Evolutionary conservation across 2,113 vertebrate genomes (phyloP), one percentile per base, ranked within the genome.

Genomic region (Dryoscopus gambensis): DNA sequence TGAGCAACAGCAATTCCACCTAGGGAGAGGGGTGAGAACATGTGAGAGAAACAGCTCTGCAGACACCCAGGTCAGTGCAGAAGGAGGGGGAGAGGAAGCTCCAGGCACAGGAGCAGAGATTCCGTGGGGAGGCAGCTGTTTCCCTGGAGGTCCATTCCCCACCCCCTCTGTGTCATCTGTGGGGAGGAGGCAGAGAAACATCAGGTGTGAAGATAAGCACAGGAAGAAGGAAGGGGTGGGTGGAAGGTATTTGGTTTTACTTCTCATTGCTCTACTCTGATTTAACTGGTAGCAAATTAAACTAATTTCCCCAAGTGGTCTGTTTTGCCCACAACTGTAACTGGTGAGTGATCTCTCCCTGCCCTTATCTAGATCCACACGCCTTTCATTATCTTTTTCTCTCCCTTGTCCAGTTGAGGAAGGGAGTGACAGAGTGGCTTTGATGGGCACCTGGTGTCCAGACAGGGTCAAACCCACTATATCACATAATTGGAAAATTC

Each of bases 331-430:
- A 3, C 17, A 27, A 6, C 9, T 3, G 9, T 42, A 67, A 65
- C 0, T 4, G 20, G 9, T 21, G 11, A 64, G 13, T 19, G 31
- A 89, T 11, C 39, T 47, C 46, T 47, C 30, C 24, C 30, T 33
- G 44, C 7, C 39, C 19, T 21, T 27, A 89, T 7, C 30, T 42
- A 2, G 0, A 75, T 23, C 20, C n/a, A 63, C 0, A 0, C 67
- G 18, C 6, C 3, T 67, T 50, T 46, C 2, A 0, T 62, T 24
- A 5, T 24, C 9, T 28, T 56, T 46, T 55, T 56, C 20, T 49
- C 19, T 64, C 9, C n/a, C 31, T 23, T 14, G 9, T 5, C 8
- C 71, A 68, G 39, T 0, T 69, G 47, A 67, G 37, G 11, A 68
- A 9, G 8, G 9, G 18, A 80, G 8, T 12, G 24, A 76, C 2